These are phyloP conservation scores for Macaca mulatta DNA, from an alignment of 2,113 vertebrate genomes.

Conservation along the genomic window DNA sequence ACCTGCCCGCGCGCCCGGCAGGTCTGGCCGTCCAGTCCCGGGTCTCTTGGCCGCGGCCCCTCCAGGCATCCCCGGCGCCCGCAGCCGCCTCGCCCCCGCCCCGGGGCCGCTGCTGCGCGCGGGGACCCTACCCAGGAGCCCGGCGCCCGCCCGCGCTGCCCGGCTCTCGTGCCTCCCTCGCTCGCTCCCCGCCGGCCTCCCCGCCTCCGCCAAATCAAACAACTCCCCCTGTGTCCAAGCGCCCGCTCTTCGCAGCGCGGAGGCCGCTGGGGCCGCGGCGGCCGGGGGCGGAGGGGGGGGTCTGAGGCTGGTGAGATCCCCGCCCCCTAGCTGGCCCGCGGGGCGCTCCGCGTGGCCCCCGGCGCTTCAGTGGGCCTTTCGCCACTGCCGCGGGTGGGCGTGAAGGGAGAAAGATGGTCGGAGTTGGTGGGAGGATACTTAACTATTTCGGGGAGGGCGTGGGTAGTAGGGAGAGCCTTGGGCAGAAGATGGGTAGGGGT, in stretches of 20 bases:
- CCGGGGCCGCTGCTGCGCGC: background rate
- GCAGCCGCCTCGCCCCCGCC: background rate
- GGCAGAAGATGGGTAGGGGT: background rate
- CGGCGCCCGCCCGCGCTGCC: background rate
- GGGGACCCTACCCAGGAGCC: background rate
- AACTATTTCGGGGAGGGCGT: constrained; percentile 75
- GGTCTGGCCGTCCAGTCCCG: background rate
- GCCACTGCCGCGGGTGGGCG: constrained; percentile 69
- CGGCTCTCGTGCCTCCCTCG: constrained; percentile 13
- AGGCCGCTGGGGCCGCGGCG: constrained; percentile 76
- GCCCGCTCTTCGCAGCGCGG: constrained; percentile 60
- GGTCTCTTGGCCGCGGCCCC: background rate
- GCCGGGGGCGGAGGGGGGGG: constrained; percentile 58
- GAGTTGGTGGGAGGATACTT: constrained; percentile 52
- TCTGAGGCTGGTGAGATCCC: constrained; percentile 67
- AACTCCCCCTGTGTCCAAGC: constrained; percentile 65
- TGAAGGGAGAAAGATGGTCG: background rate
- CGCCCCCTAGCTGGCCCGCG: background rate
- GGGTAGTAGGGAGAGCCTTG: background rate
- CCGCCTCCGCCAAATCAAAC: constrained; percentile 83
- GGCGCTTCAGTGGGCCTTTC: constrained; percentile 71
- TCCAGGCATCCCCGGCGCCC: constrained; percentile 44
- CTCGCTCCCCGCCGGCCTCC: background rate
- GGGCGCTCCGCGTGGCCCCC: background rate
- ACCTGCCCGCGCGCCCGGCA: constrained; percentile 65